These are phyloP conservation scores for Mallotus villosus DNA, from an alignment of 2,797 vertebrate species.

Conservation along the genomic window DNA sequence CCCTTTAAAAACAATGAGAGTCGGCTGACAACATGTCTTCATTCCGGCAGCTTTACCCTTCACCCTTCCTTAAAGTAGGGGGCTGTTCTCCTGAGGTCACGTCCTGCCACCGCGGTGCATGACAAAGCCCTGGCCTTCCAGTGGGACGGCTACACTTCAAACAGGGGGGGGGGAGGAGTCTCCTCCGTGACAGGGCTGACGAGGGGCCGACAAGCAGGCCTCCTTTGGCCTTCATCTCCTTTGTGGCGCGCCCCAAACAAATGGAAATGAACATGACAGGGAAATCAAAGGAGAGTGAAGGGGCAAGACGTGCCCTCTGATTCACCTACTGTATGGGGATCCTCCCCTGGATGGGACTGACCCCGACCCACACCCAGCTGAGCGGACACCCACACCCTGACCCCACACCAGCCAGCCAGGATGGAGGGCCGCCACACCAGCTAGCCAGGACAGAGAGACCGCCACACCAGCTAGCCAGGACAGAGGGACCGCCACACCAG, in stretches of 20 bases:
- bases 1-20: conserved; percentile 61
- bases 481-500: too few species aligned
- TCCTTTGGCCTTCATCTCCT: conserved; percentile 46
- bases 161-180: conserved; percentile 8
- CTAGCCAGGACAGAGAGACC: background rate
- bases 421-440: too few species aligned
- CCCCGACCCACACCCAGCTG: conserved; percentile 24
- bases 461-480: too few species aligned
- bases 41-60: conserved; percentile 63
- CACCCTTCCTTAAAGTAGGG: conserved; percentile 59
- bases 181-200: conserved; percentile 43
- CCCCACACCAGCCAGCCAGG: conserved; percentile 5
- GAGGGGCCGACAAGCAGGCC: conserved; percentile 40
- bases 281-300: conserved; percentile 42
- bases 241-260: conserved; percentile 57
- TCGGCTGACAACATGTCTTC: conserved; percentile 57
- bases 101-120: conserved; percentile 51
- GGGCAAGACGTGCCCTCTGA: conserved; percentile 40
- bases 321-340: conserved; percentile 33
- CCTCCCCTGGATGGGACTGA: conserved; percentile 27
- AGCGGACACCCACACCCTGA: background rate
- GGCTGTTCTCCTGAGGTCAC: conserved; percentile 47
- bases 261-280: conserved; percentile 56
- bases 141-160: conserved; percentile 54
- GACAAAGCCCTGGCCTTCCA: conserved; percentile 55